Conservation (phyloP, 2,113 vertebrate genomes). For the Puntigrus tetrazona region DNA sequence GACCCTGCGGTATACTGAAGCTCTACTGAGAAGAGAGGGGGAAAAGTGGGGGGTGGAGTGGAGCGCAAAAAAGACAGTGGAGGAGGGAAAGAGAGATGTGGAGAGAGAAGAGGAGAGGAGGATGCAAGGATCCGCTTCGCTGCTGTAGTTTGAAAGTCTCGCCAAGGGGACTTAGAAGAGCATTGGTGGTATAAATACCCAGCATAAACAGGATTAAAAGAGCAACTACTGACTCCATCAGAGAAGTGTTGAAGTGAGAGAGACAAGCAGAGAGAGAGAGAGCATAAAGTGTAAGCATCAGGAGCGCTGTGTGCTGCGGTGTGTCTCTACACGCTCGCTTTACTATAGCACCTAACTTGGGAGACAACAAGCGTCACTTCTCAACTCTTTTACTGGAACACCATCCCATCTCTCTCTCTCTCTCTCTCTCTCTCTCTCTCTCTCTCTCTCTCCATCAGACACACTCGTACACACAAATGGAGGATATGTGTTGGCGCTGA, state of each 20-base stretch:
- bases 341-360: conserved; percentile 16
- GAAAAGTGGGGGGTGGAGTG: conserved; percentile 40
- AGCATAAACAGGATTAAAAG: conserved; percentile 47
- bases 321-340: conserved; percentile 3
- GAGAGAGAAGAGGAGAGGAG: conserved; percentile 22
- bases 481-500: not conserved
- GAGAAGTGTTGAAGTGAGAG: conserved; percentile 35
- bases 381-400: not conserved
- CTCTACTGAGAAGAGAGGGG: conserved; percentile 2
- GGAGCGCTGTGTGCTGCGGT: conserved; percentile 26
- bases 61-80: conserved; percentile 28
- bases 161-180: conserved; percentile 34
- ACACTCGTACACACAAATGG: not conserved
- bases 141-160: conserved; percentile 51
- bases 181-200: conserved; percentile 49
- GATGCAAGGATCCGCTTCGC: conserved; percentile 28
- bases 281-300: conserved; percentile 31
- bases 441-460: not conserved
- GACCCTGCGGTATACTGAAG: conserved; percentile 44
- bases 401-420: not conserved
- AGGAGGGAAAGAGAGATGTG: conserved; percentile 38
- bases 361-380: conserved; percentile 8
- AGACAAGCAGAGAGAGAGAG: not conserved
- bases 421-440: not conserved
- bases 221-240: conserved; percentile 18